Percentiles rank a stretch among this genome's conserved stretches.
Evolutionary conservation across 2,113 vertebrate species (phyloP).

Genomic region (Capra hircus): DNA sequence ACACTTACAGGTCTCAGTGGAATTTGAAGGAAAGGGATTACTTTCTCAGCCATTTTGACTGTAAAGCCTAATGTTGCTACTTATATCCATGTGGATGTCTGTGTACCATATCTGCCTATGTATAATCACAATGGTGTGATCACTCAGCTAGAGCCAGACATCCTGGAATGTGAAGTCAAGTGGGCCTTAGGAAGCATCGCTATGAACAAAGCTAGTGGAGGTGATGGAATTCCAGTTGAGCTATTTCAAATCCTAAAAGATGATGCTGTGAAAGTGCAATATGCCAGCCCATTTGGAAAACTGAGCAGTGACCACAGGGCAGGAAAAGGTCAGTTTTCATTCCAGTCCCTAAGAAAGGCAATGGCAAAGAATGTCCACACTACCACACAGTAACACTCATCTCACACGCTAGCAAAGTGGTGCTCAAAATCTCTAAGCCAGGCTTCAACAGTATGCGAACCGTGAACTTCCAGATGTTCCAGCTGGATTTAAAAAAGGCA

Average conservation of each 20-base stretch:
- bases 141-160: neutral
- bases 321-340: neutral
- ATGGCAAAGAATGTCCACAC: neutral
- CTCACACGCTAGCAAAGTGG: neutral
- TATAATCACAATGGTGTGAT: neutral
- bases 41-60: neutral
- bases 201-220: neutral
- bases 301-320: neutral
- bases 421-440: neutral
- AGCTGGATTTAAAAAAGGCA: neutral
- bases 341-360: neutral
- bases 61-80: neutral
- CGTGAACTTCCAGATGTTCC: neutral
- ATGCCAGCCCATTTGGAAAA: neutral
- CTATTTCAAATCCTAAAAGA: neutral
- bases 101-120: neutral
- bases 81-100: neutral
- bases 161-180: neutral
- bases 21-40: neutral
- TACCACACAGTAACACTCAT: neutral
- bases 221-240: neutral
- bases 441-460: neutral
- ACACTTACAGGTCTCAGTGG: neutral
- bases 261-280: neutral
- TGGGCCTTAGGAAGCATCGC: neutral